Evolutionary conservation across 2,113 vertebrate species (phyloP).

Genomic region (Carlito syrichta): DNA sequence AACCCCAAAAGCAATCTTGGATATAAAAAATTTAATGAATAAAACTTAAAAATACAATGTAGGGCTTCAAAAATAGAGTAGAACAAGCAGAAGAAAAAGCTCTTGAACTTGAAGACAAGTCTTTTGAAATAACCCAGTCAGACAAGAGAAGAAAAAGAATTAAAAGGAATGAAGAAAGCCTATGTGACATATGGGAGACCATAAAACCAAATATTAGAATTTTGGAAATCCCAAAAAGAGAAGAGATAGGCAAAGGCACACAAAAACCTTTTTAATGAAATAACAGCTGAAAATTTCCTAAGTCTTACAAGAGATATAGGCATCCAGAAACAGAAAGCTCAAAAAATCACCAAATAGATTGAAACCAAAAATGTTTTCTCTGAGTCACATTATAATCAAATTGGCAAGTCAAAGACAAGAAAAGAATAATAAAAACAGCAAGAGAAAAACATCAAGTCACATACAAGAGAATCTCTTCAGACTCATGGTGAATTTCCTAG

Average conservation of each 20-base stretch:
- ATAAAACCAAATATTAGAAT: background rate
- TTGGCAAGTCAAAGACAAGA: too few relatives aligned
- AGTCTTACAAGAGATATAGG: background rate
- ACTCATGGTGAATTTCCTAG: too few relatives aligned
- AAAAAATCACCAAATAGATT: background rate
- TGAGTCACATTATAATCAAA: background rate
- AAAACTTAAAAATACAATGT: background rate
- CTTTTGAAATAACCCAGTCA: background rate
- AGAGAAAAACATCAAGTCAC: too few relatives aligned
- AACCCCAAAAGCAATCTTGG: background rate
- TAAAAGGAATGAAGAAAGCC: background rate
- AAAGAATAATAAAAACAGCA: too few relatives aligned
- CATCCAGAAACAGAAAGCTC: background rate
- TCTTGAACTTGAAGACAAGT: background rate
- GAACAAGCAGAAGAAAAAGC: background rate
- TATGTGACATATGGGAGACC: background rate
- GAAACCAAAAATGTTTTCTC: background rate
- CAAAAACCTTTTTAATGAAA: background rate
- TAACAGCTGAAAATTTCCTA: background rate
- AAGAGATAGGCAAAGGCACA: background rate
- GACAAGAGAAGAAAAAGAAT: background rate
- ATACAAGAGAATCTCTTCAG: too few relatives aligned
- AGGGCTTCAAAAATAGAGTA: background rate
- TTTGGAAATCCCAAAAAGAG: background rate
- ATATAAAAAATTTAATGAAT: background rate